Evolutionary conservation across 2,888 invertebrate species (phyloP).

Genomic region (Sisyra terminalis): DNA sequence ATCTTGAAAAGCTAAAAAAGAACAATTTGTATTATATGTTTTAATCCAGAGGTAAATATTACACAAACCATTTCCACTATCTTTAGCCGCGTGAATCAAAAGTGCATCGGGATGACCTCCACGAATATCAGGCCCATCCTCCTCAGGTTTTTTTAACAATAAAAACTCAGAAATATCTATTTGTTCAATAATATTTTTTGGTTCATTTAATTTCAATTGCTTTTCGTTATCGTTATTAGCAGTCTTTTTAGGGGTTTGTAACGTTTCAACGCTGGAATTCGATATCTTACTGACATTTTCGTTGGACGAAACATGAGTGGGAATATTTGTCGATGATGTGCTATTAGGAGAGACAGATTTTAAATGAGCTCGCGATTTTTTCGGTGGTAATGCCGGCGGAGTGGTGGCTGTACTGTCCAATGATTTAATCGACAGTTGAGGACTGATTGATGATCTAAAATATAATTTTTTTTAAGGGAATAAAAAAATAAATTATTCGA

Average conservation of each 20-base stretch:
- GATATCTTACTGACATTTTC: too few relatives aligned
- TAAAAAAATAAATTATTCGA: background rate
- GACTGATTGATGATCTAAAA: slow-evolving; percentile 10
- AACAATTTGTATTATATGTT: slow-evolving; percentile 2
- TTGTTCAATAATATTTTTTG: slow-evolving; percentile 54
- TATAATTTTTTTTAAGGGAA: background rate
- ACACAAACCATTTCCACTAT: slow-evolving; percentile 55
- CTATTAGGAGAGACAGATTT: slow-evolving; percentile 27
- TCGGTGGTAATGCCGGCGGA: slow-evolving; percentile 45
- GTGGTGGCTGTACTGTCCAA: slow-evolving; percentile 21
- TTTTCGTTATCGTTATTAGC: too few relatives aligned
- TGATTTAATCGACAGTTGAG: slow-evolving; percentile 24
- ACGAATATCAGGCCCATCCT: slow-evolving; percentile 80
- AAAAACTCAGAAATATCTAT: slow-evolving; percentile 67
- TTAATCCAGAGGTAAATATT: background rate
- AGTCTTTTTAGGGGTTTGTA: too few relatives aligned
- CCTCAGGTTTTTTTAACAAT: slow-evolving; percentile 59
- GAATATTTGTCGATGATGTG: too few relatives aligned
- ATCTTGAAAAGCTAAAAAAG: slow-evolving; percentile 73
- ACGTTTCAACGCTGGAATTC: too few relatives aligned
- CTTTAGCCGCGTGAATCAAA: slow-evolving; percentile 89
- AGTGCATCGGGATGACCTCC: slow-evolving; percentile 91
- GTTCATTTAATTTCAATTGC: slow-evolving; percentile 12
- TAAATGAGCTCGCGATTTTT: slow-evolving; percentile 32
- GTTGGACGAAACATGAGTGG: too few relatives aligned